A percentile compares a stretch with the other conserved stretches of the same genome.
Evolutionary conservation across 1,140 invertebrate species (phyloP).

Genomic region (Drosophila pseudoobscura): DNA sequence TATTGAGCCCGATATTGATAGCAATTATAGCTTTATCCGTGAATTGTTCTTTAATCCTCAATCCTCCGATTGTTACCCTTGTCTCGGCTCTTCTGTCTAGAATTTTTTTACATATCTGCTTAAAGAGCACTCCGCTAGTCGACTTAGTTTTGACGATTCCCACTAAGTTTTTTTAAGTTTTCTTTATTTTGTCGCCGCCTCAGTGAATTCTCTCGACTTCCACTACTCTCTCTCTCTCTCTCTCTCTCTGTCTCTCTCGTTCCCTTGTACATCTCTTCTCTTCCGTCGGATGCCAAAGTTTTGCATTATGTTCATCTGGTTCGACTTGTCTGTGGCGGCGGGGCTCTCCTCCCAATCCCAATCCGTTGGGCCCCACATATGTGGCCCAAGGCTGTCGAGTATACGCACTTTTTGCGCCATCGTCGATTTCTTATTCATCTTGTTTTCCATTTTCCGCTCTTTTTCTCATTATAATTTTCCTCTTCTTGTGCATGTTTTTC

Average conservation of each 20-base stretch:
- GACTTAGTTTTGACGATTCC: background rate
- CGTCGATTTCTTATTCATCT: conserved; percentile 33
- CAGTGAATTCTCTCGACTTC: conserved; percentile 15
- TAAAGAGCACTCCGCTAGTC: background rate
- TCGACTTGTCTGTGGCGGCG: conserved; percentile 7
- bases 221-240: conserved; percentile 4
- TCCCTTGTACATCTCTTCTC: background rate
- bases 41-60: too few relatives aligned
- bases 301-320: conserved; percentile 58
- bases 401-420: conserved; percentile 52
- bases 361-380: conserved; percentile 25
- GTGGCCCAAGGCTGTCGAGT: conserved; percentile 38
- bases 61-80: too few relatives aligned
- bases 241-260: background rate
- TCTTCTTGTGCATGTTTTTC: conserved; percentile 14
- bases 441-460: conserved; percentile 35
- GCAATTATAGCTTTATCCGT: too few relatives aligned
- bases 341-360: conserved; percentile 27
- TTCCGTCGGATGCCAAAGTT: conserved; percentile 45
- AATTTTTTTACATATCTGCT: too few relatives aligned
- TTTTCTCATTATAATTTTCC: conserved; percentile 25
- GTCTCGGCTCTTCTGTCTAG: too few relatives aligned
- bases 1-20: too few relatives aligned
- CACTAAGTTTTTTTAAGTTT: background rate
- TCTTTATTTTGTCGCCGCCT: background rate